These are phyloP conservation scores for Strongylocentrotus purpuratus DNA, from an alignment of 35 echinoderm and acorn worm species.

Conservation along the genomic window DNA sequence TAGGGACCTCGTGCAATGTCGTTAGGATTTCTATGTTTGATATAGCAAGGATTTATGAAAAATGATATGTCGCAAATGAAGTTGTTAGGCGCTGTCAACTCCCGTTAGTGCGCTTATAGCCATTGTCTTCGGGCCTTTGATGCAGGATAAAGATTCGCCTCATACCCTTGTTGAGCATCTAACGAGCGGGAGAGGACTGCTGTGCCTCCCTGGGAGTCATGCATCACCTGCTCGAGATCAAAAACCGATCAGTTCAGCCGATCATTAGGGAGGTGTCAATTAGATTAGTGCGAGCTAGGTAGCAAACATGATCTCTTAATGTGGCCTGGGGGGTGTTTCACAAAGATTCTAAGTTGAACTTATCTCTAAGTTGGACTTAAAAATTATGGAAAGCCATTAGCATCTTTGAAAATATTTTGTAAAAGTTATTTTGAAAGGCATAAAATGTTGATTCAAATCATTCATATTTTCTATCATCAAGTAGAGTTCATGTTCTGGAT, in stretches of 20 bases:
- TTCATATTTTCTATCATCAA: too few relatives aligned
- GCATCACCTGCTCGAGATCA: background rate
- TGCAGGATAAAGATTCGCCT: background rate
- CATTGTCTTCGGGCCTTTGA: slow-evolving; percentile 1
- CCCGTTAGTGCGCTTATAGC: background rate
- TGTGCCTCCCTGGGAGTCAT: background rate
- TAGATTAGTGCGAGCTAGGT: background rate
- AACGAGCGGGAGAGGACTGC: background rate
- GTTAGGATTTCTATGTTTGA: background rate
- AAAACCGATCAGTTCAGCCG: background rate
- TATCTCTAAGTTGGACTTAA: too few relatives aligned
- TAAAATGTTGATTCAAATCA: too few relatives aligned
- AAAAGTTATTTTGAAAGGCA: too few relatives aligned
- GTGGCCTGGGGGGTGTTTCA: too few relatives aligned
- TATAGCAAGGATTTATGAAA: background rate
- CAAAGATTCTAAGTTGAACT: too few relatives aligned
- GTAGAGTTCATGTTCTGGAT: too few relatives aligned
- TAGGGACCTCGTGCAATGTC: background rate
- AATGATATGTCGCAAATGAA: background rate
- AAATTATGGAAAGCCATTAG: too few relatives aligned
- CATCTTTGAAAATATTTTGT: too few relatives aligned
- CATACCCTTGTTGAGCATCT: background rate
- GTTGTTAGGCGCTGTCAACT: background rate
- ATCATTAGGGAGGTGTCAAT: background rate
- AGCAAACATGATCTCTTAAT: background rate